A percentile compares a stretch with the other conserved stretches of the same genome.
These are phyloP conservation scores for Mustela nigripes DNA, from an alignment of 2,113 vertebrate genomes.

Conservation along the genomic window DNA sequence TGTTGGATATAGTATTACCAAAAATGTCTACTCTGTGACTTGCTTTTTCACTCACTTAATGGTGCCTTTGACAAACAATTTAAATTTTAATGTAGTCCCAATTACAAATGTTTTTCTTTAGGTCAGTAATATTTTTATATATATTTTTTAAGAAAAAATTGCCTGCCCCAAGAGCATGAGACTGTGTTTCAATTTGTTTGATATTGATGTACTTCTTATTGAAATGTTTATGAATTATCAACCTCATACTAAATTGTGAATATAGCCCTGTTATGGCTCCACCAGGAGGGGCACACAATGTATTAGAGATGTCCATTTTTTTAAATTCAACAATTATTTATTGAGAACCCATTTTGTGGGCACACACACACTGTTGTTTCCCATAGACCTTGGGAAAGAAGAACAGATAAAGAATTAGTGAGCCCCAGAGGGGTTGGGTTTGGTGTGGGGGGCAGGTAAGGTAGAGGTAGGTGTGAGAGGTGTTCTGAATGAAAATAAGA, in stretches of 20 bases:
- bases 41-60: not conserved
- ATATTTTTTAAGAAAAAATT: not conserved
- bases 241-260: not conserved
- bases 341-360: not conserved
- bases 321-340: not conserved
- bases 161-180: not conserved
- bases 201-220: not conserved
- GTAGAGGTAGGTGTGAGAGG: not conserved
- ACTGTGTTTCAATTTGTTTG: not conserved
- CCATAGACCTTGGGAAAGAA: not conserved
- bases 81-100: not conserved
- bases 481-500: not conserved
- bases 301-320: not conserved
- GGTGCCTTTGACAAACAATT: not conserved
- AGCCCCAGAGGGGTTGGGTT: not conserved
- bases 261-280: not conserved
- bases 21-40: not conserved
- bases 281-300: not conserved
- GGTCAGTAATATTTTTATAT: not conserved
- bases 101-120: not conserved
- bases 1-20: not conserved
- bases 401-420: not conserved
- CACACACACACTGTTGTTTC: not conserved
- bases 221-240: not conserved
- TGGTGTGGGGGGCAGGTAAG: not conserved